Evolutionary conservation across 2,888 invertebrate species (phyloP), one percentile per base, ranked within the genome.

Genomic region (Anthophora plumipes): DNA sequence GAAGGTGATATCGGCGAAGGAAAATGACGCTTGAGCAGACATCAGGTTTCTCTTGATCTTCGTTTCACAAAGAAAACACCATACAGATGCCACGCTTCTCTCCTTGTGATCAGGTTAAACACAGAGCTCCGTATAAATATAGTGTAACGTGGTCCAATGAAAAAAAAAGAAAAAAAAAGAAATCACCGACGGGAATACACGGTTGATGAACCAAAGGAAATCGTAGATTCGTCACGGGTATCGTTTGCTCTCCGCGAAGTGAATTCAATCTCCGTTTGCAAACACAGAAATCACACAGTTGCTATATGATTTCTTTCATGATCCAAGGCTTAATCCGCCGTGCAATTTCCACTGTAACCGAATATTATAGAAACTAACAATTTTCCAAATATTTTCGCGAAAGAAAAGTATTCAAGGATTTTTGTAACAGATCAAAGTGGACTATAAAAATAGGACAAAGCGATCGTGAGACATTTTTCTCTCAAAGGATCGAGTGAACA

Each of bases 221-320:
- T 85, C 78, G 86, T 82, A 88, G 86, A 90, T 84, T 89, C 84
- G 85, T 90, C 79, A 88, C 85, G 84, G 88, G 74, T 90, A 90
- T 90, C 88, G 67, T 75, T 76, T 81, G 60, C 80, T 37, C 41
- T 37, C 70, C 63, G 39, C 50, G 14, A 54, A n/a, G n/a, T 25
- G 55, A 77, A 82, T 77, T 81, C 54, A 61, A 82, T 82, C 72
- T 25, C 66, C 22, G n/a, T 68, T 37, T 12, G 37, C 41, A 22
- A 50, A 48, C 17, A 43, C 8, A 43, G n/a, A 57, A 60, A 11
- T 12, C 0, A 20, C 50, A 11, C 41, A 22, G 9, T 54, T 12
- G 39, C 11, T 25, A n/a, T 7, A 8, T 17, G n/a, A 48, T 60
- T 17, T 41, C 41, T 66, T 48, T 39, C 20, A 8, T 22, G 17